Base-by-base conservation (phyloP, 2,113 vertebrate species). In the Rhodinocichla rosea region DNA sequence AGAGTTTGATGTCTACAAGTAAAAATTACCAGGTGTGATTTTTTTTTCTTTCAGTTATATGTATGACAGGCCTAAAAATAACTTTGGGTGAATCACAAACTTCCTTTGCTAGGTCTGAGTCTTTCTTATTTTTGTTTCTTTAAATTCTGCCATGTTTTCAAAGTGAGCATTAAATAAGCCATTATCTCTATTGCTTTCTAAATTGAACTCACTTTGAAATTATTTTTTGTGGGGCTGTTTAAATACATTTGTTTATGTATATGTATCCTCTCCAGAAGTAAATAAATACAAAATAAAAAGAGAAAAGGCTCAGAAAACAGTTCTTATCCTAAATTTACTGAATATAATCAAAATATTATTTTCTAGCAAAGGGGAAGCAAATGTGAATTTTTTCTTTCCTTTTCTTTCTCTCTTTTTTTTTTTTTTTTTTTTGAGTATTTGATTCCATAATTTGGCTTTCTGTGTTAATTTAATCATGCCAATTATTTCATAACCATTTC, bases 361-460 rank as follows among this genome's bases (percentile, higher is more conserved):
- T 84, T 68, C 21, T 67, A 69, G 21, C 3, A 63, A 63, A 75
- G 3, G 1, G 56, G 57, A 76, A 79, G 30, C 1, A 49, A 39
- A 62, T 8, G 0, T 4, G 0, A 4, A 9, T 9, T 28, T 8
- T 28, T 8, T 32, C n/a, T 52, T 8, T 1, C 6, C 0, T 18
- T 17, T 44, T 6, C 5, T 28, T 13, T 28, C 15, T 7, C 15
- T 20, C 5, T 8, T 35, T 15, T 11, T 18, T 5, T 6, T 40
- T 5, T 11, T n/a, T 23, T 16, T 10, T 13, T 28, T 49, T 30
- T 53, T n/a, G 1, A 24, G 3, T 13, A 33, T 79, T 82, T 93
- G 15, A 3, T 21, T 55, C 15, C 7, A 26, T 37, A 49, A 13
- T 49, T 82, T 59, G 30, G 1, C 37, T 69, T 80, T 68, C 39